Evolutionary conservation across 2,797 vertebrate genomes (phyloP), one percentile per base, ranked within the genome.

Genomic region (Coendou prehensilis): DNA sequence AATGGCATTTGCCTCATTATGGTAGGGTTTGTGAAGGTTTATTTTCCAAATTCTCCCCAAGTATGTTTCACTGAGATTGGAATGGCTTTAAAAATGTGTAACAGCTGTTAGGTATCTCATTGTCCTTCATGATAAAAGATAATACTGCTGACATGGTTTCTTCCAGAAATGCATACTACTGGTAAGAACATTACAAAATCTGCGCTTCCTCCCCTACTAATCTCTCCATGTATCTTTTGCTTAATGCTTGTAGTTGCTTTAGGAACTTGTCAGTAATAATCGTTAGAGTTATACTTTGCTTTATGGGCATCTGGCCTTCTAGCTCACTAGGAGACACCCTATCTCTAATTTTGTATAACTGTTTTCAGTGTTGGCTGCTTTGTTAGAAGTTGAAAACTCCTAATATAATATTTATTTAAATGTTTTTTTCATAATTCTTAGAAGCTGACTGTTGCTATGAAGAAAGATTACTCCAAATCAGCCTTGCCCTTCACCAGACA

Each of bases 51-150:
- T 93, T 96, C 87, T 92, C 96, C 63, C 87, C 79, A 91, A 93
- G 92, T 87, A 97, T 41, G 37, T 94, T 96, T 93, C n/a, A 84
- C 57, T 91, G 91, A 97, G 75, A 92, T 93, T 95, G 59, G 82
- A 97, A 97, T 95, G 75, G 63, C 84, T 97, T 97, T 93, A 91
- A 94, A 97, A 97, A 96, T 95, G 89, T 71, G 93, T 69, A 96
- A 94, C 94, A 94, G 90, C 92, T 97, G 88, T 97, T 97, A 95
- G 73, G 61, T 92, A 96, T 88, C 81, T 84, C 96, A 96, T 96
- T 97, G 81, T 95, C 95, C 96, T 97, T 97, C 87, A 71, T 92
- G 85, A 95, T 94, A 69, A 69, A 96, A 97, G 50, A 92, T 90
- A 92, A 95, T 96, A 96, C 75, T 96, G 85, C 84, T 98, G 90